Conservation (phyloP, 2,113 vertebrate species). For the Isichthys henryi region DNA sequence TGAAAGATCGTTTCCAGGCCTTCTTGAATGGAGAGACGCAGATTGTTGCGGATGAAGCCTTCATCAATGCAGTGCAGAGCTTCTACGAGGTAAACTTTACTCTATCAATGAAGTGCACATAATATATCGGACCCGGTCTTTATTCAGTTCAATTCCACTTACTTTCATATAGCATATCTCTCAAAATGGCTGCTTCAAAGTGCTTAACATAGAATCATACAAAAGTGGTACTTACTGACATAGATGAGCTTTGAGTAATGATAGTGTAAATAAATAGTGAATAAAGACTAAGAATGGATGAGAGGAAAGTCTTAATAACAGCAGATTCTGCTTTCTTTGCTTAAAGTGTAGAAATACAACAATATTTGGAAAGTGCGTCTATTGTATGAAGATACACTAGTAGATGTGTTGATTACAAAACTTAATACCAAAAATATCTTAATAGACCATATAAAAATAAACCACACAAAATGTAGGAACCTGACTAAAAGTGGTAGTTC, state of each 20-base stretch:
- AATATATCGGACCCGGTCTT: neutral
- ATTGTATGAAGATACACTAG: neutral
- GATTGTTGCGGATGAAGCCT: slow-evolving; percentile 98
- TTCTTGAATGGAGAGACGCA: slow-evolving; percentile 98
- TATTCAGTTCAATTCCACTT: neutral
- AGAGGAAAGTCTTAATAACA: neutral
- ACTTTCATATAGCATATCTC: neutral
- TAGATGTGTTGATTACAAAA: neutral
- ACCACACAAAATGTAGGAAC: neutral
- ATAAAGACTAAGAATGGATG: neutral
- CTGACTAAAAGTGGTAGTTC: neutral
- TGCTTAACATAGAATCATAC: neutral
- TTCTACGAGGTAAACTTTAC: slow-evolving; percentile 80
- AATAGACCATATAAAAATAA: neutral
- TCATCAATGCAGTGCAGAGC: slow-evolving; percentile 98
- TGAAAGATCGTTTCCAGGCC: slow-evolving; percentile 96
- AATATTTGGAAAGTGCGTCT: neutral
- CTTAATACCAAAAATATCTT: neutral
- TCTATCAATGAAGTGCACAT: neutral
- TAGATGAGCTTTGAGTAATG: neutral
- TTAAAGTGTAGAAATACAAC: neutral
- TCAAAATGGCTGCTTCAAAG: neutral
- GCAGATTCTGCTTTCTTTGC: neutral
- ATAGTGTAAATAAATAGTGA: neutral
- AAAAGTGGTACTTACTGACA: neutral